A percentile compares a stretch with the other conserved stretches of the same genome.
phyloP scores from a whole-genome alignment of 2,113 vertebrate species.

The Catharus minimus region DNA sequence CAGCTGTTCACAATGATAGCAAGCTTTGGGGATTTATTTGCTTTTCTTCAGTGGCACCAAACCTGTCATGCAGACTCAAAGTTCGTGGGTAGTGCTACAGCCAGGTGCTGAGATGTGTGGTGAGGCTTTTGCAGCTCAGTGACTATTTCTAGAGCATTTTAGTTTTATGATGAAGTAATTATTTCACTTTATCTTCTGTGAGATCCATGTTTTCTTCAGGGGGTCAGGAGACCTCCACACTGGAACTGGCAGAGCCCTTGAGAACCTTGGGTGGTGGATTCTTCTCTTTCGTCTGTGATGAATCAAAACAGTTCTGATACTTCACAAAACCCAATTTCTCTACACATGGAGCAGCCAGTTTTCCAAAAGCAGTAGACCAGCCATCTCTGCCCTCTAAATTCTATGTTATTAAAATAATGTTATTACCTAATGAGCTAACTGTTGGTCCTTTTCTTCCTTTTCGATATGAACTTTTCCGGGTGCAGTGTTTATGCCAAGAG shows the following conservation, averaged over 20 bases:
- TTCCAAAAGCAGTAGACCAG: background rate
- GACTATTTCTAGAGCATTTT: background rate
- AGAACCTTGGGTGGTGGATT: background rate
- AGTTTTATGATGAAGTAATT: background rate
- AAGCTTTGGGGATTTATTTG: background rate
- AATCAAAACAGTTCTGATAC: background rate
- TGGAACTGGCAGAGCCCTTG: background rate
- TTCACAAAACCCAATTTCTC: background rate
- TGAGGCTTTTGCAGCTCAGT: background rate
- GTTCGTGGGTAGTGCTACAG: background rate
- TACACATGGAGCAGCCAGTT: background rate
- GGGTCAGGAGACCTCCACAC: background rate
- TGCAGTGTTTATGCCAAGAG: background rate
- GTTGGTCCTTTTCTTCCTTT: background rate
- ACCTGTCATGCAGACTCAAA: background rate
- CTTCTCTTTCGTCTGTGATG: background rate
- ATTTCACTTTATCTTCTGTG: background rate
- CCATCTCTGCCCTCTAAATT: background rate
- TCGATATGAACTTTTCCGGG: background rate
- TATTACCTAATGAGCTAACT: background rate
- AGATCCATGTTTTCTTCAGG: background rate
- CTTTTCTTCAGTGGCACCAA: background rate
- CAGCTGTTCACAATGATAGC: background rate
- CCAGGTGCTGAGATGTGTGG: background rate
- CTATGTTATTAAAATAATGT: background rate